A percentile compares a stretch with the other conserved stretches of the same genome.
Evolutionary conservation across 2,797 vertebrate genomes (phyloP).

Genomic region (Malurus splendens): DNA sequence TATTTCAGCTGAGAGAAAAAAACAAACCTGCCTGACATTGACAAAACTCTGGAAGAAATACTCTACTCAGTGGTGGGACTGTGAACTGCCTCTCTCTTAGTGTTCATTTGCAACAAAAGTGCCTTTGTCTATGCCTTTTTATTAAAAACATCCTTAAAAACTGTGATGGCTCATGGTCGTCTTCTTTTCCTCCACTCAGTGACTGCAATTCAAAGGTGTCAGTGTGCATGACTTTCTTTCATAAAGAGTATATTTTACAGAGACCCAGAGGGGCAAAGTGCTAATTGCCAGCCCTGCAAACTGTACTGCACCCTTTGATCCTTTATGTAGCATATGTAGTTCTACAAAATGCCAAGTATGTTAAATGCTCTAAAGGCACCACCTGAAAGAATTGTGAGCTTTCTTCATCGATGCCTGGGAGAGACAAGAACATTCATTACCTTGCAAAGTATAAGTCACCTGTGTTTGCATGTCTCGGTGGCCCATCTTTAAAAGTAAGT

Average conservation of each 20-base stretch:
- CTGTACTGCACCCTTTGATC: background rate
- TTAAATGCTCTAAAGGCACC: background rate
- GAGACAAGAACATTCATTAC: background rate
- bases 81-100: background rate
- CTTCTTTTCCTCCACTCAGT: background rate
- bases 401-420: background rate
- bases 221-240: background rate
- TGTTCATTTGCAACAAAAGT: background rate
- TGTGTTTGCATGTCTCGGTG: background rate
- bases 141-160: background rate
- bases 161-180: background rate
- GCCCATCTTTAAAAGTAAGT: background rate
- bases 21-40: background rate
- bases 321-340: background rate
- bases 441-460: background rate
- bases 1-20: conserved; percentile 5
- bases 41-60: background rate
- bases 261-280: background rate
- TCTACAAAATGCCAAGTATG: background rate
- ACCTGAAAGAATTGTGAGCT: background rate
- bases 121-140: background rate
- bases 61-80: background rate
- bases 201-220: background rate
- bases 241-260: background rate
- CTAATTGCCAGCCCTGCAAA: background rate